Percentiles rank a stretch among this genome's conserved stretches.
phyloP scores from a whole-genome alignment of 2,797 vertebrate genomes.

The Limnodromus scolopaceus region DNA sequence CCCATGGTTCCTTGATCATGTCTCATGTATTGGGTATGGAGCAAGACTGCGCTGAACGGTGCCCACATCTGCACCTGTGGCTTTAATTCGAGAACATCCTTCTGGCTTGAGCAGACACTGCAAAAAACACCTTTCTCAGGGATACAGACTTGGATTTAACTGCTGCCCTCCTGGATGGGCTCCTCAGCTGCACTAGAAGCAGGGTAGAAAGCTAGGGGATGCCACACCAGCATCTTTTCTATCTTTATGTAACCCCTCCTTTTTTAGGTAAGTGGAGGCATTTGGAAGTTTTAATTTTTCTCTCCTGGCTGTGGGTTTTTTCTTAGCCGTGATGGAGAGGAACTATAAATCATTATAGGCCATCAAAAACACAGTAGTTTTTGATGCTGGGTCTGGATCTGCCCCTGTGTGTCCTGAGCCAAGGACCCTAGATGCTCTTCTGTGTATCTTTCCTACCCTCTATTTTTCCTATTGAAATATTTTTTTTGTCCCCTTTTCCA shows the following conservation, averaged over 20 bases:
- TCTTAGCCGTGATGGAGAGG: background rate
- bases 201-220: background rate
- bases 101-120: background rate
- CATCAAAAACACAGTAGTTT: background rate
- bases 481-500: background rate
- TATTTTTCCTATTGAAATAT: background rate
- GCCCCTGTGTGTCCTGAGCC: background rate
- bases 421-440: background rate
- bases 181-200: background rate
- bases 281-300: background rate
- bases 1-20: fast-evolving
- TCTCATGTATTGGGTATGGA: background rate
- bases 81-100: background rate
- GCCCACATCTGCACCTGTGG: background rate
- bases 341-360: fast-evolving
- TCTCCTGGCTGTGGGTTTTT: background rate
- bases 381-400: background rate
- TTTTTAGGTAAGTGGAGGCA: background rate
- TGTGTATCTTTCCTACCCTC: no score
- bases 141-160: background rate
- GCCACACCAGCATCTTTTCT: background rate
- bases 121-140: background rate
- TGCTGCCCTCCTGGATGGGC: background rate
- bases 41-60: fast-evolving
- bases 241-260: background rate